phyloP scores from a whole-genome alignment of 2,113 vertebrate species.

The Festucalex cinctus region DNA sequence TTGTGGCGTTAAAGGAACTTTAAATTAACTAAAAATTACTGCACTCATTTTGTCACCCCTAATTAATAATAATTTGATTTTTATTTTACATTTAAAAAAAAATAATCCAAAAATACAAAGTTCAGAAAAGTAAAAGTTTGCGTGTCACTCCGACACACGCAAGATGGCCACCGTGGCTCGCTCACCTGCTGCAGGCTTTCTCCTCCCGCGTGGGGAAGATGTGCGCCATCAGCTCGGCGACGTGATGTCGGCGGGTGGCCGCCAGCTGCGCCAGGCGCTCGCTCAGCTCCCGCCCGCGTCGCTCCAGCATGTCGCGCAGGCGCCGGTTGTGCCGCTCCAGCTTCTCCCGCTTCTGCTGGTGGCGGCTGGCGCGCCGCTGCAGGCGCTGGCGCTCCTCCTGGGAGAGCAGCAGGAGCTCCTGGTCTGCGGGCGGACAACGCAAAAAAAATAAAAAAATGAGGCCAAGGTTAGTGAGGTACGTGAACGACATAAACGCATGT shows the following conservation, averaged over 20 bases:
- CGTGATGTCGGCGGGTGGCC: constrained; percentile 74
- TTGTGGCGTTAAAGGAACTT: no score
- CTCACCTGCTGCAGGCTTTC: constrained; percentile 83
- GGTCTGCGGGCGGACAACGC: constrained; percentile 63
- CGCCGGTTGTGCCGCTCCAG: constrained; percentile 87
- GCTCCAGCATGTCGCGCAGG: constrained; percentile 85
- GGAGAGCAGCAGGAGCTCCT: constrained; percentile 79
- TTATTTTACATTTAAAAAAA: no score
- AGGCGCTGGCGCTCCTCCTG: constrained; percentile 90
- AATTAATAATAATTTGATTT: no score
- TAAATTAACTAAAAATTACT: no score
- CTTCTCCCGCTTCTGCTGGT: constrained; percentile 95
- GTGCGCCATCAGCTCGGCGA: constrained; percentile 86
- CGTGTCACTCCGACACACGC: no score
- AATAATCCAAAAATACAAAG: no score
- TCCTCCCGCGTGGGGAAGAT: constrained; percentile 92
- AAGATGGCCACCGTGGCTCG: neutral
- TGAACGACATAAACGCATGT: no score
- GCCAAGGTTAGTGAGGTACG: no score
- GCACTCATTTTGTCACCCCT: no score
- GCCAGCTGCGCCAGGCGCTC: constrained; percentile 79
- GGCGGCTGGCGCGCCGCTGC: constrained; percentile 83
- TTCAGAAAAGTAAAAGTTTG: no score
- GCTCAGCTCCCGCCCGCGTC: constrained; percentile 76
- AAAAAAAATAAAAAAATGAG: no score